phyloP scores from a whole-genome alignment of 2,888 invertebrate species.

The Xestia xanthographa region DNA sequence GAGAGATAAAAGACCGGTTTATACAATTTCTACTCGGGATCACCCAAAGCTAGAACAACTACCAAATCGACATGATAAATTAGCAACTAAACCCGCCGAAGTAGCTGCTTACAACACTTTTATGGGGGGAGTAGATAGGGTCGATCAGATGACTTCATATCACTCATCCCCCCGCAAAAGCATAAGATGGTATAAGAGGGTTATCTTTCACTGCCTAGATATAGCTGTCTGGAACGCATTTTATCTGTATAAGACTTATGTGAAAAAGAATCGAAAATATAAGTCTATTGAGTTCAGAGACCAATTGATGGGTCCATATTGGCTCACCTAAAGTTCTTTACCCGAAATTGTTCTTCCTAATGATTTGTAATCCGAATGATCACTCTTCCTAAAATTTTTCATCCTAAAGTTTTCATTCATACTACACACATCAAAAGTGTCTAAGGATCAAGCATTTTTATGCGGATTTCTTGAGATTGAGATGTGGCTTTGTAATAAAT shows the following conservation, averaged over 20 bases:
- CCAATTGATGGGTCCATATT: constrained; percentile 4
- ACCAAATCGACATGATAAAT: constrained; percentile 3
- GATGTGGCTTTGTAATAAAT: too few relatives aligned
- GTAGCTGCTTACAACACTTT: constrained; percentile 39
- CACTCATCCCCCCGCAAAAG: constrained; percentile 39
- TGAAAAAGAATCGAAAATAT: constrained; percentile 5
- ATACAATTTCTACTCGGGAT: constrained; percentile 5
- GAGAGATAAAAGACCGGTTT: constrained; percentile 8
- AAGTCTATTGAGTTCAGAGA: constrained; percentile 12
- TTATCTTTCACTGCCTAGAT: constrained; percentile 32
- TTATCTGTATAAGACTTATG: constrained; percentile 34
- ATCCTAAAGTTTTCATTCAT: too few relatives aligned
- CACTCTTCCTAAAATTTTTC: too few relatives aligned
- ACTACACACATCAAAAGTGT: too few relatives aligned
- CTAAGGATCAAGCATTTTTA: too few relatives aligned
- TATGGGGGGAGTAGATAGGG: constrained; percentile 32
- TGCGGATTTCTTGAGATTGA: too few relatives aligned
- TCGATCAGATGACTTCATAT: constrained; percentile 38
- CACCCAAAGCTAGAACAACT: background rate
- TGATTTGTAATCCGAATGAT: too few relatives aligned
- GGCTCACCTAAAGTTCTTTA: too few relatives aligned
- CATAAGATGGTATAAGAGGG: constrained; percentile 39
- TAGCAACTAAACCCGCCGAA: constrained; percentile 4
- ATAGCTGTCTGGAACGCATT: constrained; percentile 34
- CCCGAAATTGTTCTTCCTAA: too few relatives aligned